Evolutionary conservation across 2,888 invertebrate species (phyloP).

Genomic region (Papilio elwesi): DNA sequence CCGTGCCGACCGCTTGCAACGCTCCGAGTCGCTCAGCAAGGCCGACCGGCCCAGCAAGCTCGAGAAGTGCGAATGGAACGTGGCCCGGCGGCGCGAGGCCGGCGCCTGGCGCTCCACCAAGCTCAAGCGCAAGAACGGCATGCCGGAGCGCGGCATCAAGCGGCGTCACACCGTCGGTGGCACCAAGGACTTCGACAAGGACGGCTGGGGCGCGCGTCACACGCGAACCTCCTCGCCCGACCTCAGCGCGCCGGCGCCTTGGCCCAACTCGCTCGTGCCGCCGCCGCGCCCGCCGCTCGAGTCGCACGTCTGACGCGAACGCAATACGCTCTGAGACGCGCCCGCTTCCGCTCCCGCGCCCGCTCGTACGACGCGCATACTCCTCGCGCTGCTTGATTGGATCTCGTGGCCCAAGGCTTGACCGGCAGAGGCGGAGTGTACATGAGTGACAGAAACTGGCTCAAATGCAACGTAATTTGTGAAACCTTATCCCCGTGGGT

Average conservation of each 20-base stretch:
- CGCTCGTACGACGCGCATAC: conserved; percentile 37
- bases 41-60: conserved; percentile 82
- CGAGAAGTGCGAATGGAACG: conserved; percentile 89
- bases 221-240: conserved; percentile 85
- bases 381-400: conserved; percentile 25
- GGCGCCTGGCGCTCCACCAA: conserved; percentile 84
- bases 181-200: conserved; percentile 91
- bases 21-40: conserved; percentile 63
- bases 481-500: conserved; percentile 52
- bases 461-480: conserved; percentile 30
- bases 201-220: conserved; percentile 85
- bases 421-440: background rate
- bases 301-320: conserved; percentile 61
- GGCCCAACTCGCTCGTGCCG: conserved; percentile 59
- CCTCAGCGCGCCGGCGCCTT: conserved; percentile 68
- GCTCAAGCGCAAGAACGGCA: conserved; percentile 89
- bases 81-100: conserved; percentile 86
- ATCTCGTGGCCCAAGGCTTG: conserved; percentile 21
- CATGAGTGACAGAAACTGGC: conserved; percentile 41
- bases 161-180: conserved; percentile 96
- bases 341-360: conserved; percentile 55
- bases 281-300: conserved; percentile 68
- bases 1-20: conserved; percentile 66
- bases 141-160: conserved; percentile 93
- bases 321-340: conserved; percentile 46